Conservation (phyloP, 1,140 invertebrate genomes). For the Propsilocerus akamusi region DNA sequence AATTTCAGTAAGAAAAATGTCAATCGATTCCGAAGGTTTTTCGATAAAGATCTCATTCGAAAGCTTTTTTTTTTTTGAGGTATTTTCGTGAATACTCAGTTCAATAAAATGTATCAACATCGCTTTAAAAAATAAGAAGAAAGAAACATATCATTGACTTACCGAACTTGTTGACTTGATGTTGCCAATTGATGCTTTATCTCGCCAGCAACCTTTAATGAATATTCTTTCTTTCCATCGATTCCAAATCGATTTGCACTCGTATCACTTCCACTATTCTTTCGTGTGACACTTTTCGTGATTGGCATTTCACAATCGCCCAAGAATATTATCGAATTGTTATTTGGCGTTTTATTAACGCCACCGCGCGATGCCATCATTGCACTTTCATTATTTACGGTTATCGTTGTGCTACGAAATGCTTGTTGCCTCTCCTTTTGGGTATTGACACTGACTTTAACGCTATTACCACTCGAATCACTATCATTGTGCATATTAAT, state of each 20-base stretch:
- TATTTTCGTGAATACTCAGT: too few species aligned
- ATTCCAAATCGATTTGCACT: background rate
- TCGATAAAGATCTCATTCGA: too few species aligned
- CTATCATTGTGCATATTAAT: conserved; percentile 1
- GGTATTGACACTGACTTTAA: background rate
- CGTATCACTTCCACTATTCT: background rate
- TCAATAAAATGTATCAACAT: too few species aligned
- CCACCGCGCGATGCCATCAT: conserved; percentile 12
- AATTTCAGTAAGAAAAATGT: too few species aligned
- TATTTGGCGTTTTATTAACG: conserved; percentile 9
- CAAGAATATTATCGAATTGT: conserved; percentile 14
- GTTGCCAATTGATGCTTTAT: background rate
- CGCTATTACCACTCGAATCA: background rate
- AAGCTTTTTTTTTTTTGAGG: too few species aligned
- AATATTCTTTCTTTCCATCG: background rate
- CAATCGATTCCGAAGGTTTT: too few species aligned
- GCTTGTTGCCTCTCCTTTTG: conserved; percentile 1
- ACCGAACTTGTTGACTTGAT: background rate
- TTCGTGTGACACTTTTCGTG: conserved; percentile 1
- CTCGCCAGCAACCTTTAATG: background rate
- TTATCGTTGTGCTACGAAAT: background rate
- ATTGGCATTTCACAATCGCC: conserved; percentile 13
- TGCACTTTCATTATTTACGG: conserved; percentile 10
- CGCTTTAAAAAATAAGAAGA: too few species aligned
- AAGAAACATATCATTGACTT: too few species aligned